Conservation (phyloP, 2,113 vertebrate species). For the Aepyceros melampus region DNA sequence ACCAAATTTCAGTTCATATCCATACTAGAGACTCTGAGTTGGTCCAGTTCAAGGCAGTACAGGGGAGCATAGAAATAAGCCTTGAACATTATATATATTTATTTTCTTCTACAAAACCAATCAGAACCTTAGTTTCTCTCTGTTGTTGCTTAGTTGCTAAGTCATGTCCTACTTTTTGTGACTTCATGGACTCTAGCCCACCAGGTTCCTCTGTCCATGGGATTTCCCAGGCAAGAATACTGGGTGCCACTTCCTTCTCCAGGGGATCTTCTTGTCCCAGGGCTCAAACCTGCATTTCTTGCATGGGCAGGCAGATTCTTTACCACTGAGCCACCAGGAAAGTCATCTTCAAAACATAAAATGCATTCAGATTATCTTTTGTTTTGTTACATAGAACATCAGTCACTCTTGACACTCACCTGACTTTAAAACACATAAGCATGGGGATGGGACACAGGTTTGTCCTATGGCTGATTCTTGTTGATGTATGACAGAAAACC, state of each 20-base stretch:
- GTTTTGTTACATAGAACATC: background rate
- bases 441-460: background rate
- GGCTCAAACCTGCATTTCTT: background rate
- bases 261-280: background rate
- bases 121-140: background rate
- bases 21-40: background rate
- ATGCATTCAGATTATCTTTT: background rate
- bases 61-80: too few relatives aligned
- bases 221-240: background rate
- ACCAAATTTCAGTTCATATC: background rate
- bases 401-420: background rate
- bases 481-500: background rate
- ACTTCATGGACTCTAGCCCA: background rate
- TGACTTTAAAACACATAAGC: background rate
- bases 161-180: background rate
- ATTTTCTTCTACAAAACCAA: background rate
- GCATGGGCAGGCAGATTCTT: background rate
- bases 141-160: background rate
- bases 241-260: background rate
- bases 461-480: background rate
- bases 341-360: background rate
- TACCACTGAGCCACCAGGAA: background rate
- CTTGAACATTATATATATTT: background rate
- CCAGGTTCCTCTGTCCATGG: background rate
- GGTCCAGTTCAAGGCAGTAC: background rate